A percentile compares a stretch with the other conserved stretches of the same genome.
Conservation (phyloP, 2,888 invertebrate species). For the Rhingia rostrata region DNA sequence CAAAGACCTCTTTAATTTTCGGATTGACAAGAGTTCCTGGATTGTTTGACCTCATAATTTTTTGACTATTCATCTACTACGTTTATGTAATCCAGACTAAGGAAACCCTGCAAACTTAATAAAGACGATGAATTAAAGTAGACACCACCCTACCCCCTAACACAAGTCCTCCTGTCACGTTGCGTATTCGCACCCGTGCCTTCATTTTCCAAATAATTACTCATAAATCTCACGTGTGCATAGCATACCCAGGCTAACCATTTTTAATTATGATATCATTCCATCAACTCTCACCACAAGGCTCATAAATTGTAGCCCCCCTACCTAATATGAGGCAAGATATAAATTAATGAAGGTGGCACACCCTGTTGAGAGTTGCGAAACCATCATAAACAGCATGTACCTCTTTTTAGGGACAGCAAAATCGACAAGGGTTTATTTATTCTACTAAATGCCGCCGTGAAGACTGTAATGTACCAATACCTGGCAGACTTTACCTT, state of each 20-base stretch:
- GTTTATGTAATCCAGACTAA: too few relatives aligned
- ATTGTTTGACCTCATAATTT: too few relatives aligned
- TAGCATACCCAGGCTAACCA: constrained; percentile 3
- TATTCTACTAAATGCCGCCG: constrained; percentile 1
- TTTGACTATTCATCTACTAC: too few relatives aligned
- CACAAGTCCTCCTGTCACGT: too few relatives aligned
- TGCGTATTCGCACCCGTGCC: too few relatives aligned
- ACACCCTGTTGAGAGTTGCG: constrained; percentile 37
- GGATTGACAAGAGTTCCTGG: too few relatives aligned
- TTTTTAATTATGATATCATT: constrained; percentile 57
- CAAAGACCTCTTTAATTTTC: too few relatives aligned
- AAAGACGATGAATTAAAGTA: too few relatives aligned
- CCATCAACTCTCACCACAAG: constrained; percentile 38
- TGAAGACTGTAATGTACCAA: constrained; percentile 5
- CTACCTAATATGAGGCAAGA: not conserved
- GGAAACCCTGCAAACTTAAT: too few relatives aligned
- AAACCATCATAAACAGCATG: constrained; percentile 40
- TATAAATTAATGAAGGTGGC: constrained; percentile 47
- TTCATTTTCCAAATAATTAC: not conserved
- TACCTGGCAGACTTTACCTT: constrained; percentile 13
- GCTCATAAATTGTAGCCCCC: constrained; percentile 46
- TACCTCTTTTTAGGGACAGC: constrained; percentile 3
- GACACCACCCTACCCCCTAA: too few relatives aligned
- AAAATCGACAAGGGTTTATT: constrained; percentile 19
- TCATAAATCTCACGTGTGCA: constrained; percentile 35